Conservation (phyloP, 2,113 vertebrate genomes). For the Periophthalmus modestus region DNA sequence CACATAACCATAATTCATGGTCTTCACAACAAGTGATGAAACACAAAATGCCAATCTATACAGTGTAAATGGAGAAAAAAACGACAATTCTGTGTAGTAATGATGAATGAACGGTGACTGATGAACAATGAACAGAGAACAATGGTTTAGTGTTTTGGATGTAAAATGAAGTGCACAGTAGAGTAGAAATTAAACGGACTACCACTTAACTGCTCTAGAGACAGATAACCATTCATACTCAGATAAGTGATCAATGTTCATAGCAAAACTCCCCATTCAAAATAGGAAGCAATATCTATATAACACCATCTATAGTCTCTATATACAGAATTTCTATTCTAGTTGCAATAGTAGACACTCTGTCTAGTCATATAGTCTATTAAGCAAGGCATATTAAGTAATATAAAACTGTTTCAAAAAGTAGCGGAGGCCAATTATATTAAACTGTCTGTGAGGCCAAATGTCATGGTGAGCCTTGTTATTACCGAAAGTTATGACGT, state of each 20-base stretch:
- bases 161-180: neutral
- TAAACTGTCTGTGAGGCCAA: slow-evolving; percentile 8
- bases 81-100: neutral
- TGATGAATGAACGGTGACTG: neutral
- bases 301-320: neutral
- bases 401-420: neutral
- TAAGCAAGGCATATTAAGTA: neutral
- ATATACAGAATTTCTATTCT: neutral
- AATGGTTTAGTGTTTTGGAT: neutral
- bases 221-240: neutral
- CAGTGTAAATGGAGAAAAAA: neutral
- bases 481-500: slow-evolving; percentile 33
- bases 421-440: slow-evolving; percentile 33
- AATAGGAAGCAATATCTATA: neutral
- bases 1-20: neutral
- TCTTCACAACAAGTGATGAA: neutral
- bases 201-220: neutral
- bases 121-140: neutral
- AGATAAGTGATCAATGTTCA: neutral
- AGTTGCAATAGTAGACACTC: neutral
- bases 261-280: neutral
- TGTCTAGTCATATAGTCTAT: neutral
- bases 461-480: slow-evolving; percentile 30
- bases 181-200: no score
- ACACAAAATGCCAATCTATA: neutral